Conservation (phyloP, 2,797 vertebrate species). For the Myioborus miniatus region DNA sequence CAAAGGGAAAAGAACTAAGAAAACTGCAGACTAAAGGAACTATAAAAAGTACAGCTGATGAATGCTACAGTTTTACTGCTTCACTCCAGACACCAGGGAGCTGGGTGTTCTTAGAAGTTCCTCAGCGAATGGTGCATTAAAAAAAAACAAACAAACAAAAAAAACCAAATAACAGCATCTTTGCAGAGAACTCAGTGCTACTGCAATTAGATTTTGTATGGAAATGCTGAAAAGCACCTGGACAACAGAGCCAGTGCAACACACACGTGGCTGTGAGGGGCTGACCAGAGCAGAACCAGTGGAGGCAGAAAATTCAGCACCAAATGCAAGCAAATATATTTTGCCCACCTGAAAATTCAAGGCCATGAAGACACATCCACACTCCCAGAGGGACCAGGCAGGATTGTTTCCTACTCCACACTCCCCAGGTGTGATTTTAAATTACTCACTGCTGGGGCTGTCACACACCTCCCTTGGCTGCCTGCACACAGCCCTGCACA, state of each 20-base stretch:
- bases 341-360: neutral
- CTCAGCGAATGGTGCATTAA: neutral
- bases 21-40: neutral
- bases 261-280: fast-evolving
- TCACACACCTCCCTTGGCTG: neutral
- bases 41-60: neutral
- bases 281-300: neutral
- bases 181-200: neutral
- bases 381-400: neutral
- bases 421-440: neutral
- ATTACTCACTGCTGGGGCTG: neutral
- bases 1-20: neutral
- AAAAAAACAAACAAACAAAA: neutral
- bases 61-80: neutral
- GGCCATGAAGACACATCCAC: neutral
- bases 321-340: neutral
- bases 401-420: neutral
- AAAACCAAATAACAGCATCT: neutral
- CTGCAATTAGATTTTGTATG: neutral
- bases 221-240: neutral
- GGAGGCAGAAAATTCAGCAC: neutral
- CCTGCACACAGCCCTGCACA: neutral
- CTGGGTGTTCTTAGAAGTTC: neutral
- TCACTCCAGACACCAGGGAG: neutral
- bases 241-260: constrained; percentile 11